Base-by-base conservation (phyloP, 2,888 invertebrate species). In the Xanthorhoe designata region DNA sequence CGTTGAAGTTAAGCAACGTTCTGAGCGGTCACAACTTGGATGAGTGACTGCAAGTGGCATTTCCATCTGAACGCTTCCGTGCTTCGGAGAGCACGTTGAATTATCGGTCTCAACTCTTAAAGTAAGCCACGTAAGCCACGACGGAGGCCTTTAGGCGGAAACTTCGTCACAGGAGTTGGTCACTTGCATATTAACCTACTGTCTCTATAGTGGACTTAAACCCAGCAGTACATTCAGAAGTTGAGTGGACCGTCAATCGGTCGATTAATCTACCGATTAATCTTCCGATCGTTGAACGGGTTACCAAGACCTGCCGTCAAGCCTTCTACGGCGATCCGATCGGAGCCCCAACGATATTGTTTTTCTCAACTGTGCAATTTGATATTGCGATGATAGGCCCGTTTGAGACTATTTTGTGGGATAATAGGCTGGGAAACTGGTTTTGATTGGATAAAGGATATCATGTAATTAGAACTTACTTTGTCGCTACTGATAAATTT, bases 301-400 rank as follows among this genome's bases (percentile, higher is more conserved):
- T 84, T 82, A 90, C 82, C 85, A 83, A 82, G 84, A 79, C 85
- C 77, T 80, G 83, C 81, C 81, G 85, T 89, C 89, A 88, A 75
- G 65, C 92, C 92, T 82, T 91, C 80, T 92, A 91, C 76, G 91
- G 92, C 81, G 78, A 80, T 80, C 83, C 80, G 84, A 90, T 90
- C 88, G 82, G 80, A 45, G 83, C 83, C 79, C 77, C 74, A 86
- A 86, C 84, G 83, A 89, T 87, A 89, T 89, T 85, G 86, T 88
- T 85, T 83, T 83, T 81, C 77, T 81, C 80, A 73, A 83, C 83
- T 84, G 85, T 77, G 83, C 82, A 81, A 84, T 86, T 85, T 82
- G 84, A 87, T 83, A 79, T 77, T 61, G 54, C 66, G 58, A 66
- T 71, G 76, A 80, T 81, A 79, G 69, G 58, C 67, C 0, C 49